phyloP scores from a whole-genome alignment of 2,113 vertebrate species.

The Girardinichthys multiradiatus region DNA sequence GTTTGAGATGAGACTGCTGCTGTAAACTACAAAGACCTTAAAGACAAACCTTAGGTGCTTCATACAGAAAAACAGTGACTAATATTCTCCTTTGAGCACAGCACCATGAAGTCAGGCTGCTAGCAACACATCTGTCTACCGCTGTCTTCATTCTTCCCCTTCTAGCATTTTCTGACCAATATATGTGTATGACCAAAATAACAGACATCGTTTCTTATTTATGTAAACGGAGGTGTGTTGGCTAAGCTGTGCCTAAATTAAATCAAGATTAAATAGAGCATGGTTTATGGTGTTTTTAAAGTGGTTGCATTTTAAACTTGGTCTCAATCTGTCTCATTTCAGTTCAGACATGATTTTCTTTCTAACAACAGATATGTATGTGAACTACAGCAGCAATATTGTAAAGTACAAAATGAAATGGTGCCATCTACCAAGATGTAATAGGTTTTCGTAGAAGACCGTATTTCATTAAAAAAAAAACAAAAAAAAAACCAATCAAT shows the following conservation, averaged over 20 bases:
- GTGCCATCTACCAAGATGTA: not conserved
- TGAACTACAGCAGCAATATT: not conserved
- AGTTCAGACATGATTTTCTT: not conserved
- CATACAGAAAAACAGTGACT: no score
- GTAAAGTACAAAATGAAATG: not conserved
- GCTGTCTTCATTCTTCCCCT: not conserved
- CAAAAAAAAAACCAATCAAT: not conserved
- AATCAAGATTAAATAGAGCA: not conserved
- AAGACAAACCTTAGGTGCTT: no score
- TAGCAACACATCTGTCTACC: not conserved
- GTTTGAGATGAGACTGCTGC: not conserved
- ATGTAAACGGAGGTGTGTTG: not conserved
- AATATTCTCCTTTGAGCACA: no score
- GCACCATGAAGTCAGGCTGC: not conserved
- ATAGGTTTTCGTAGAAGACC: not conserved
- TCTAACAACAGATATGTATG: not conserved
- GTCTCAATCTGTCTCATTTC: not conserved
- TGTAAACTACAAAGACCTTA: not conserved
- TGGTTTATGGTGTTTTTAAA: not conserved
- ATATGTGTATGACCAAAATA: not conserved
- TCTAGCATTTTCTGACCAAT: slow-evolving; percentile 1
- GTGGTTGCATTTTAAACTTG: not conserved
- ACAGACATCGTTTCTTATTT: not conserved
- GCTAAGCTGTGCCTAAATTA: not conserved
- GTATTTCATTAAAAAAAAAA: not conserved